Conservation (phyloP, 2,888 invertebrate species). For the Pseudoips prasinana region DNA sequence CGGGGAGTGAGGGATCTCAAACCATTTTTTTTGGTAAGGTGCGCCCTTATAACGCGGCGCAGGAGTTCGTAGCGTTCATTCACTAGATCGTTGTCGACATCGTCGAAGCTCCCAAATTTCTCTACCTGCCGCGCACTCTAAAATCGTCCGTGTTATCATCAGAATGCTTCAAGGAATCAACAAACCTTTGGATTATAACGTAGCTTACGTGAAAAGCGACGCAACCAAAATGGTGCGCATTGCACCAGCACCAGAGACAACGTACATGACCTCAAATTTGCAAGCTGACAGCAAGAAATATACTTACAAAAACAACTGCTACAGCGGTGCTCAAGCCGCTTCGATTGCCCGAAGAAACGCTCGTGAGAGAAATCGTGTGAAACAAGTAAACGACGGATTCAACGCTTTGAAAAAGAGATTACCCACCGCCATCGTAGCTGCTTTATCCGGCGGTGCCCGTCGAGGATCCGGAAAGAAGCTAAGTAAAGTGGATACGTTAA, state of each 20-base stretch:
- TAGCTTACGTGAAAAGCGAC: conserved; percentile 37
- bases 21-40: conserved; percentile 65
- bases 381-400: conserved; percentile 97
- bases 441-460: conserved; percentile 83
- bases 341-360: conserved; percentile 95
- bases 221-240: conserved; percentile 69
- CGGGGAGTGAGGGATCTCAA: conserved; percentile 65
- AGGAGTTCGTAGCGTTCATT: conserved; percentile 58
- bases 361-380: conserved; percentile 96
- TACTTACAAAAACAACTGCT: conserved; percentile 81
- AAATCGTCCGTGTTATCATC: conserved; percentile 6
- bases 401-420: conserved; percentile 92
- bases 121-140: conserved; percentile 29
- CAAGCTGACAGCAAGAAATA: conserved; percentile 79
- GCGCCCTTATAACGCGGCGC: conserved; percentile 63
- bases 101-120: conserved; percentile 44
- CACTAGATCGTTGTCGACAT: conserved; percentile 51
- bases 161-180: conserved; percentile 54
- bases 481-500: conserved; percentile 94
- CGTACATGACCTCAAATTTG: conserved; percentile 47
- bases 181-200: conserved; percentile 37
- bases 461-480: conserved; percentile 92
- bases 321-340: conserved; percentile 86
- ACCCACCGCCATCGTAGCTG: conserved; percentile 89
- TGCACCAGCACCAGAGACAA: conserved; percentile 77